These are phyloP conservation scores for Drosophila paranaensis DNA, from an alignment of 2,888 invertebrate species.

Conservation along the genomic window DNA sequence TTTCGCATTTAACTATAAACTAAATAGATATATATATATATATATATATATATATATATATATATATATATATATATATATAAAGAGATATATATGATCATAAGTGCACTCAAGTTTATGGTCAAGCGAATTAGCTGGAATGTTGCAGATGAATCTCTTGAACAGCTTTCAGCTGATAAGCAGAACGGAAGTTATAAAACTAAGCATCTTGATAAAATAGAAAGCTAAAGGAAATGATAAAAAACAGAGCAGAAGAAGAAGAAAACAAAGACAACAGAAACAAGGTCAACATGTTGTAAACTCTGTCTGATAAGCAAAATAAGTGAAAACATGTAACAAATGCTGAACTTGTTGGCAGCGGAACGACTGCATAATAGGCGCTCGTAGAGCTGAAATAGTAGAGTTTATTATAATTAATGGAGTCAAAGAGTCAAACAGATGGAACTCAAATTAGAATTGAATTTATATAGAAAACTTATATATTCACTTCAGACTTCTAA, in stretches of 20 bases:
- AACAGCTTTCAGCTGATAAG: constrained; percentile 2
- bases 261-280: background rate
- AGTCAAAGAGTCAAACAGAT: too few species aligned
- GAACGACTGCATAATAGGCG: background rate
- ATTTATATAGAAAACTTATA: too few species aligned
- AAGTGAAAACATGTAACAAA: constrained; percentile 3
- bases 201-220: constrained; percentile 4
- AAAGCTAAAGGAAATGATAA: constrained; percentile 14
- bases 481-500: too few species aligned
- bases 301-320: constrained; percentile 2
- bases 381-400: too few species aligned
- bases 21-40: background rate
- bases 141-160: constrained; percentile 1
- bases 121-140: constrained; percentile 6
- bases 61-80: too few species aligned
- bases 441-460: too few species aligned
- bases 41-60: too few species aligned
- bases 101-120: constrained; percentile 5
- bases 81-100: too few species aligned
- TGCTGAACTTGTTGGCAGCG: background rate
- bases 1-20: constrained; percentile 32
- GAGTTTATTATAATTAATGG: too few species aligned
- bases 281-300: constrained; percentile 4
- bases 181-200: constrained; percentile 12
- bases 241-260: background rate